phyloP scores from a whole-genome alignment of 1,140 invertebrate genomes.

The Drosophila baimaii region DNA sequence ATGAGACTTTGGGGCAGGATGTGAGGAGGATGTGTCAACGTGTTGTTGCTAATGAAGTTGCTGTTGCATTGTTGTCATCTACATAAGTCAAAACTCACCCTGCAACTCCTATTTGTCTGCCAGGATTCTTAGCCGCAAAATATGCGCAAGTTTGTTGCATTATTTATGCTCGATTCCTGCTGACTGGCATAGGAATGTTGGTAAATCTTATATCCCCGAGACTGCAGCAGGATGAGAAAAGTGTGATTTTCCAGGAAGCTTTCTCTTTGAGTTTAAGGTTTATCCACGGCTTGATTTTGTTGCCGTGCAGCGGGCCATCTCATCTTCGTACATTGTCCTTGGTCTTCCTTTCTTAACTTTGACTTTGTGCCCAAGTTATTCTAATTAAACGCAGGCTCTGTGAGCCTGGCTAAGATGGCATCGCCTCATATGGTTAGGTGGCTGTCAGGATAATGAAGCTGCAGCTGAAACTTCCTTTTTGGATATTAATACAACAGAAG shows the following conservation, averaged over 20 bases:
- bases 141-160: constrained; percentile 67
- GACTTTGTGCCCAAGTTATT: constrained; percentile 45
- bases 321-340: constrained; percentile 42
- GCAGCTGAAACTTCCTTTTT: constrained; percentile 43
- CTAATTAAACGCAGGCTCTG: constrained; percentile 55
- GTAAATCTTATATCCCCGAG: constrained; percentile 7
- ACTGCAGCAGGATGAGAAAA: background rate
- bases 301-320: background rate
- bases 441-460: constrained; percentile 44
- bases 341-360: constrained; percentile 23
- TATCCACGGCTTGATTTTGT: background rate
- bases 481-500: constrained; percentile 31
- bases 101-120: constrained; percentile 18
- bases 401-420: background rate
- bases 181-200: constrained; percentile 20
- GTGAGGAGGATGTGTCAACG: constrained; percentile 58
- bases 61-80: constrained; percentile 28
- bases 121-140: constrained; percentile 46
- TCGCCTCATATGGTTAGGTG: constrained; percentile 11
- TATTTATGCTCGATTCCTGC: constrained; percentile 35
- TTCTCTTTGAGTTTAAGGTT: background rate
- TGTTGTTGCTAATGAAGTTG: constrained; percentile 66
- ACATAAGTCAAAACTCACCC: constrained; percentile 3
- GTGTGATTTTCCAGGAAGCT: background rate
- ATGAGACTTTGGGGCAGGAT: constrained; percentile 48